phyloP scores from a whole-genome alignment of 2,113 vertebrate genomes.

The Tyto alba region DNA sequence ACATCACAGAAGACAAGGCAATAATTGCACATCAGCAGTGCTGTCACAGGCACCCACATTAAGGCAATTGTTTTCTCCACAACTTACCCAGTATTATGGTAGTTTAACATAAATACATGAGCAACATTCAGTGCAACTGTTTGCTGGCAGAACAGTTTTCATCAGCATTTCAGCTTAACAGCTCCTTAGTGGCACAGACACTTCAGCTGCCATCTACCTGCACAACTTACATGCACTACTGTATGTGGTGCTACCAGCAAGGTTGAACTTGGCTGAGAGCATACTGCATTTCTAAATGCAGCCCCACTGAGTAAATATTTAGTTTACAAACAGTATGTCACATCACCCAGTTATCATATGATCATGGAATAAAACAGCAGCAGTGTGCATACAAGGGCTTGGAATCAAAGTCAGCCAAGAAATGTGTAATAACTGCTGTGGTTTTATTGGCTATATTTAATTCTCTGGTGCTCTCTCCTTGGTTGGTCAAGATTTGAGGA shows the following conservation, averaged over 20 bases:
- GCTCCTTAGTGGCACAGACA: neutral
- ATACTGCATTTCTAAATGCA: neutral
- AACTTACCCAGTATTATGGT: fast-evolving
- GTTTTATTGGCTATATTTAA: neutral
- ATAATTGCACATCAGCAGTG: neutral
- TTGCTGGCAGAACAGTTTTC: neutral
- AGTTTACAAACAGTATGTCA: neutral
- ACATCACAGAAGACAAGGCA: neutral
- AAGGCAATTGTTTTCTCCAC: neutral
- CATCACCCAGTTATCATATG: neutral
- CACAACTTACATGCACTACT: too few relatives aligned
- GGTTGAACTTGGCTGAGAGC: neutral
- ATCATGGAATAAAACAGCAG: neutral
- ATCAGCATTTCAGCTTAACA: neutral
- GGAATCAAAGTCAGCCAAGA: neutral
- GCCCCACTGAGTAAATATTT: neutral
- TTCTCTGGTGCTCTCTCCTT: neutral
- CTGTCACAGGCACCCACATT: neutral
- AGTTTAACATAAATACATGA: neutral
- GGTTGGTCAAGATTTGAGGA: neutral
- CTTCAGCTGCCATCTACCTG: neutral
- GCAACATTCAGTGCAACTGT: neutral
- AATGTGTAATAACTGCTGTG: neutral
- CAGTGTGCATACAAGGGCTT: neutral
- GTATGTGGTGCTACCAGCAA: too few relatives aligned